Base-by-base conservation (phyloP, 2,888 invertebrate species). In the Chrysopilus asiliformis region DNA sequence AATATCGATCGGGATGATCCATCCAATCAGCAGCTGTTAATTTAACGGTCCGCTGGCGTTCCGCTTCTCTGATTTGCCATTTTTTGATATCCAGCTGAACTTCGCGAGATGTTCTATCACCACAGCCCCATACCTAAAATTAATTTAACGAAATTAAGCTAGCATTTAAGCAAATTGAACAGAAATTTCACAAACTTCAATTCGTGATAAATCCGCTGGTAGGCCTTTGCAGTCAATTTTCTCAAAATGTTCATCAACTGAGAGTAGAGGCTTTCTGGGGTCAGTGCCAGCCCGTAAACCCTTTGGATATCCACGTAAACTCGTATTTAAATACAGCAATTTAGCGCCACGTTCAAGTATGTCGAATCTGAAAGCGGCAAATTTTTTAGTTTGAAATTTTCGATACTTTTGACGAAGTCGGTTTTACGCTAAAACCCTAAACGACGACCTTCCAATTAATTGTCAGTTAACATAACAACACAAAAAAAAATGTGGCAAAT, bases 1-100 rank as follows among this genome's bases (percentile, higher is more conserved):
- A 70, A 58, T 91, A 89, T 39, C 91, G 74, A 67, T 95, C 94
- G 0, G 94, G 93, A 66, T 93, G 90, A 56, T 94, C 91, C 55
- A 87, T 73, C 94, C 94, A 95, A 57, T 93, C 91, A 14, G 83
- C 77, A 0, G 89, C 78, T 12, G 81, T 84, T 41, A 91, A 60
- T 57, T 91, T 91, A 7, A 94, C 85, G 53, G 78, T 74, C 36
- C 84, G 68, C 50, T 85, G 82, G 42, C 81, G 74, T 65, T 94
- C 90, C 1, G 82, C 85, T 59, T 94, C 89, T 50, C 77, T 77
- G 14, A 81, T 78, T 58, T 91, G 87, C 87, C 86, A 91, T 52
- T 83, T 81, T 60, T 91, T 91, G 49, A 89, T 78, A 52, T 89
- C 87, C 43, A 83, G 63, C 64, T 94, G 94, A 9, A 76, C 76